These are phyloP conservation scores for Myrmecobius fasciatus DNA, from an alignment of 2,113 vertebrate genomes.

Conservation along the genomic window DNA sequence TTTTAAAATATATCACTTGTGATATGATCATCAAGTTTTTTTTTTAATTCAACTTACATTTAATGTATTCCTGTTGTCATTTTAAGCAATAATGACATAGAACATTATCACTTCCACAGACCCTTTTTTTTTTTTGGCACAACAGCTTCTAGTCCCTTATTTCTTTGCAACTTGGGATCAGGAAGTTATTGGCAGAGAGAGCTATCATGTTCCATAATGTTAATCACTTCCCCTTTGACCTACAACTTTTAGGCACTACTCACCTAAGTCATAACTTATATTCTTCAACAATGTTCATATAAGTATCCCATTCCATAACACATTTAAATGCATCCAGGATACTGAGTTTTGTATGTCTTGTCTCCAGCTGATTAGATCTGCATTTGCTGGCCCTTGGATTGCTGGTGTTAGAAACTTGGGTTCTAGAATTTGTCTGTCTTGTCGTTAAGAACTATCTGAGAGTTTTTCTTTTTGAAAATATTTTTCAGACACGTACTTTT, in stretches of 20 bases:
- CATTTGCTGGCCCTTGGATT: not conserved
- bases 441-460: not conserved
- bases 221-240: conserved; percentile 34
- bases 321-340: not conserved
- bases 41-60: no score
- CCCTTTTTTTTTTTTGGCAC: not conserved
- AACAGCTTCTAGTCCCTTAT: conserved; percentile 34
- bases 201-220: not conserved
- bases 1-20: conserved; percentile 46
- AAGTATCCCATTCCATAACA: not conserved
- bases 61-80: no score
- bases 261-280: not conserved
- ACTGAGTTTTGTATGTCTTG: not conserved
- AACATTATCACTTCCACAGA: not conserved
- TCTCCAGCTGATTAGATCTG: conserved; percentile 37
- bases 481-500: not conserved
- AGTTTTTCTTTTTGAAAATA: not conserved
- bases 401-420: not conserved
- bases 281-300: conserved; percentile 1
- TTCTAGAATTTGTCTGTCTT: conserved; percentile 16
- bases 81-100: conserved; percentile 35
- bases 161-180: conserved; percentile 34
- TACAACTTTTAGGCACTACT: conserved; percentile 2
- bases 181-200: not conserved
- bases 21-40: conserved; percentile 71